Evolutionary conservation across 1,140 invertebrate species (phyloP), one percentile per base, ranked within the genome.

Genomic region (Lepeophtheirus salmonis): DNA sequence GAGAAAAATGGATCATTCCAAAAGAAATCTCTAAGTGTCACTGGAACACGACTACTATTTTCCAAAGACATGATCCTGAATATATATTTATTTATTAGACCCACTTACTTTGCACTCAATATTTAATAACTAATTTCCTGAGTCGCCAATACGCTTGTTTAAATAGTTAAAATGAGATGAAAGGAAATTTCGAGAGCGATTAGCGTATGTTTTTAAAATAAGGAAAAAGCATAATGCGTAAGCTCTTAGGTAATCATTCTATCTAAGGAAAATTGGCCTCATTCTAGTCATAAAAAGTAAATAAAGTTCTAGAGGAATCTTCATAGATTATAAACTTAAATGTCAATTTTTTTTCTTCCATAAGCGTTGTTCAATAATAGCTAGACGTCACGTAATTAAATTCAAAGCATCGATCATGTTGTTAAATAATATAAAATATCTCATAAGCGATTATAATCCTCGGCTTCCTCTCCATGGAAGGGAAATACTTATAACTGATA

Each of bases 1-100:
- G 13, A 17, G 56, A 58, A 58, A 21, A 50, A 48, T 3, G 56
- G 24, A 58, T 58, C 56, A 10, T 58, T 24, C 13, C 18, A 58
- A 24, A 58, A 58, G 21, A 48, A 21, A 17, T 58, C 41, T 30
- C 56, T 3, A 4, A 16, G 17, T 49, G 56, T 58, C n/a, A 58
- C 24, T 3, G 56, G 56, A 49, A 58, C 26, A 16, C 50, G 14
- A 16, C 20, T 52, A 6, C 20, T 16, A 10, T 52, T 20, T 16
- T 16, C 20, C 3, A 16, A 6, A 41, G 30, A 41, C 30, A 41
- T 41, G n/a, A n/a, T n/a, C n/a, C n/a, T n/a, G n/a, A n/a, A n/a
- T n/a, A n/a, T n/a, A n/a, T n/a, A 6, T 41, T 41, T n/a, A 41
- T 41, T 41, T 41, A n/a, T 10, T 6, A 41, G 6, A 10, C 30